These are phyloP conservation scores for Alsophila aescularia DNA, from an alignment of 2,888 invertebrate genomes.

Conservation along the genomic window DNA sequence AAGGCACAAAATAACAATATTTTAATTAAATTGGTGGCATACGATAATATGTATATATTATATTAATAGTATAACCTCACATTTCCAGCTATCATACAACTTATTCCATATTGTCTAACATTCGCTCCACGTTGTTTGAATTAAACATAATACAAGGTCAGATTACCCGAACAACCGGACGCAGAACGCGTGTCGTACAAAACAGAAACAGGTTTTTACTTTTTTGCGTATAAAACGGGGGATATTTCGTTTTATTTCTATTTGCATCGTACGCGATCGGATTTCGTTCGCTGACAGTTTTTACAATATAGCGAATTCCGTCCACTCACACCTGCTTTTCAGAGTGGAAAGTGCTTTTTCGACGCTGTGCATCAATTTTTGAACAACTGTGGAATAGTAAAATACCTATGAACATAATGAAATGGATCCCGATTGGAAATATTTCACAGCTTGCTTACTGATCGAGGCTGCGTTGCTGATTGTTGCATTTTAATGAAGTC, in stretches of 20 bases:
- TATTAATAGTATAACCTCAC: no score
- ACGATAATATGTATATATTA: no score
- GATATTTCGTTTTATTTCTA: constrained; percentile 40
- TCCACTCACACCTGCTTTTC: constrained; percentile 44
- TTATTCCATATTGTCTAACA: background rate
- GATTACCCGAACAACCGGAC: constrained; percentile 13
- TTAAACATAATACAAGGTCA: constrained; percentile 21
- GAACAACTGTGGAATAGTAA: constrained; percentile 17
- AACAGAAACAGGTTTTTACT: constrained; percentile 42
- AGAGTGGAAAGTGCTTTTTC: constrained; percentile 44
- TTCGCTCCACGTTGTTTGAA: background rate
- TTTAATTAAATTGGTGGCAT: no score
- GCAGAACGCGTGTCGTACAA: constrained; percentile 23
- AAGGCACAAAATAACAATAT: background rate
- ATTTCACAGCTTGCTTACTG: background rate
- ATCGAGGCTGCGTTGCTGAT: background rate
- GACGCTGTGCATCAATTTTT: constrained; percentile 32
- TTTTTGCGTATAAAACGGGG: constrained; percentile 45
- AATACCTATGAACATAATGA: constrained; percentile 18
- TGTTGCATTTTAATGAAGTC: background rate
- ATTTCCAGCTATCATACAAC: no score
- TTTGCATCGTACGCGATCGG: constrained; percentile 50
- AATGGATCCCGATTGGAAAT: constrained; percentile 14
- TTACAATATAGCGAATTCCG: constrained; percentile 49
- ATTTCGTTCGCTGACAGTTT: constrained; percentile 48